Evolutionary conservation across 2,888 invertebrate species (phyloP).

Genomic region (Dryococelus australis): DNA sequence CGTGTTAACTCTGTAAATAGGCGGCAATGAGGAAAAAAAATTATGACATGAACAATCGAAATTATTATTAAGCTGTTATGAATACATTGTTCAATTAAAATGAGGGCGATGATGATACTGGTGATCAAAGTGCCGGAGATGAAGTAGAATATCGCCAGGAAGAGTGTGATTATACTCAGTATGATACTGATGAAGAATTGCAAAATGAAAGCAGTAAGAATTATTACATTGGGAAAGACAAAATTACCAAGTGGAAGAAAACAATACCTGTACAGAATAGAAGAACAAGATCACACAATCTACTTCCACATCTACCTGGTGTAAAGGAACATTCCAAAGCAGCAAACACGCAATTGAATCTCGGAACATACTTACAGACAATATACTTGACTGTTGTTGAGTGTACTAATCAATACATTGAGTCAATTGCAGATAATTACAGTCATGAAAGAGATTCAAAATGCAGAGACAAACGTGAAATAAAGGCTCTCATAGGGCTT

Average conservation of each 20-base stretch:
- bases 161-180: not conserved
- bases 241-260: not conserved
- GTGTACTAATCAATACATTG: slow-evolving; percentile 3
- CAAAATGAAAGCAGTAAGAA: not conserved
- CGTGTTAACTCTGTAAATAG: too few species aligned
- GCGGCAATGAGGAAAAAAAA: not conserved
- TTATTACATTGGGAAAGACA: not conserved
- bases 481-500: not conserved
- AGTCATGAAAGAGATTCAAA: not conserved
- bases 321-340: not conserved
- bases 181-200: not conserved
- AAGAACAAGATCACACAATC: not conserved
- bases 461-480: not conserved
- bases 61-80: not conserved
- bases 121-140: not conserved
- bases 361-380: not conserved
- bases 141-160: not conserved
- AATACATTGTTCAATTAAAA: too few species aligned
- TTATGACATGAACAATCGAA: not conserved
- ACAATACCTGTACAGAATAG: not conserved
- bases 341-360: not conserved
- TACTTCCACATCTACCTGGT: not conserved
- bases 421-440: too few species aligned
- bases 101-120: slow-evolving; percentile 11
- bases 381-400: not conserved